Evolutionary conservation across 2,888 invertebrate genomes (phyloP).

Genomic region (Crocallis elinguaria): DNA sequence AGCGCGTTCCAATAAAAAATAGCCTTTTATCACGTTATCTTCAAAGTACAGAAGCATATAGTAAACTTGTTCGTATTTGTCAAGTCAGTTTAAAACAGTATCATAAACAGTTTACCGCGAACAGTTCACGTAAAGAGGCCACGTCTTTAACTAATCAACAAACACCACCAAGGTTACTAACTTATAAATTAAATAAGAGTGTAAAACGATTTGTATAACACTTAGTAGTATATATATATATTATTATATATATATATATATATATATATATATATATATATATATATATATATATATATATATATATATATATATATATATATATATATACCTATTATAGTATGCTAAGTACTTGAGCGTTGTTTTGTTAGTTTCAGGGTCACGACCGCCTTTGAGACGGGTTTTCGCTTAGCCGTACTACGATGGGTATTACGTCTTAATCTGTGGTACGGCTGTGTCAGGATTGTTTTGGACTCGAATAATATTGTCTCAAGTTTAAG

Average conservation of each 20-base stretch:
- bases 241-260: not conserved
- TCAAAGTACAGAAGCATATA: too few species aligned
- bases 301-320: not conserved
- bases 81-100: too few species aligned
- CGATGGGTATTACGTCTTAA: not conserved
- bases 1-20: too few species aligned
- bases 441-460: not conserved
- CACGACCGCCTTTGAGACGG: constrained; percentile 14
- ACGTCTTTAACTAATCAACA: not conserved
- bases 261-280: not conserved
- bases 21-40: too few species aligned
- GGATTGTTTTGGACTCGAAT: not conserved
- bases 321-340: not conserved
- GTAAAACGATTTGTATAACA: constrained; percentile 20
- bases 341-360: constrained; percentile 1
- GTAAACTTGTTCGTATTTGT: too few species aligned
- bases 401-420: constrained; percentile 19
- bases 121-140: too few species aligned
- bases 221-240: not conserved
- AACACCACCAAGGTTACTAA: not conserved
- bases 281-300: not conserved
- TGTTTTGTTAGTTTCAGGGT: constrained; percentile 23
- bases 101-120: too few species aligned
- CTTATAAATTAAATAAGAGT: constrained; percentile 1
- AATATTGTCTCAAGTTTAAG: too few species aligned